phyloP scores from a whole-genome alignment of 2,888 invertebrate species.

The Drosophila tripunctata region DNA sequence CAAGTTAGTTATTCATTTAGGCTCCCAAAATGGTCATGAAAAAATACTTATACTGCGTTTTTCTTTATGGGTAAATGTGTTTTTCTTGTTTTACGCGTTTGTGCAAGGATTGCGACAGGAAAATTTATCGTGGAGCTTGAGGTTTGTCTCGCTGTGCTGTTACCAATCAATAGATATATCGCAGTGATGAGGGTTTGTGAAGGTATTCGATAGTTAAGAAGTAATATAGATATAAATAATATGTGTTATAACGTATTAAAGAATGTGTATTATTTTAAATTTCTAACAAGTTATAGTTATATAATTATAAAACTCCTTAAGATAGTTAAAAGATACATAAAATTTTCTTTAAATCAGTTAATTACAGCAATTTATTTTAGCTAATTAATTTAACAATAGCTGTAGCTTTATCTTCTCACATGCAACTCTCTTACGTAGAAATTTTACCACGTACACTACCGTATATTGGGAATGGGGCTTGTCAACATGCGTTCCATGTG shows the following conservation, averaged over 20 bases:
- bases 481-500: slow-evolving; percentile 55
- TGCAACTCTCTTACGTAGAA: slow-evolving; percentile 1
- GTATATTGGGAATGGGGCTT: slow-evolving; percentile 18
- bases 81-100: slow-evolving; percentile 59
- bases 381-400: neutral
- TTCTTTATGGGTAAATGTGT: slow-evolving; percentile 64
- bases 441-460: slow-evolving; percentile 6
- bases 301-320: too few relatives aligned
- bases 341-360: too few relatives aligned
- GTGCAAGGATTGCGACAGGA: slow-evolving; percentile 36
- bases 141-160: neutral
- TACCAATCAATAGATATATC: neutral
- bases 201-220: slow-evolving; percentile 1
- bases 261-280: too few relatives aligned
- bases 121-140: slow-evolving; percentile 10
- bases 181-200: slow-evolving; percentile 9
- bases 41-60: slow-evolving; percentile 34
- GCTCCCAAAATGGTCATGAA: slow-evolving; percentile 64
- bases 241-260: too few relatives aligned
- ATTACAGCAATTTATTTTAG: neutral
- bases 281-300: too few relatives aligned
- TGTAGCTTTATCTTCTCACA: slow-evolving; percentile 21
- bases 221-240: too few relatives aligned
- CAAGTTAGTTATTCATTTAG: slow-evolving; percentile 58
- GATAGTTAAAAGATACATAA: too few relatives aligned